Percentiles rank a stretch among this genome's conserved stretches.
Conservation (phyloP, 2,113 vertebrate species). For the Pluvialis apricaria region DNA sequence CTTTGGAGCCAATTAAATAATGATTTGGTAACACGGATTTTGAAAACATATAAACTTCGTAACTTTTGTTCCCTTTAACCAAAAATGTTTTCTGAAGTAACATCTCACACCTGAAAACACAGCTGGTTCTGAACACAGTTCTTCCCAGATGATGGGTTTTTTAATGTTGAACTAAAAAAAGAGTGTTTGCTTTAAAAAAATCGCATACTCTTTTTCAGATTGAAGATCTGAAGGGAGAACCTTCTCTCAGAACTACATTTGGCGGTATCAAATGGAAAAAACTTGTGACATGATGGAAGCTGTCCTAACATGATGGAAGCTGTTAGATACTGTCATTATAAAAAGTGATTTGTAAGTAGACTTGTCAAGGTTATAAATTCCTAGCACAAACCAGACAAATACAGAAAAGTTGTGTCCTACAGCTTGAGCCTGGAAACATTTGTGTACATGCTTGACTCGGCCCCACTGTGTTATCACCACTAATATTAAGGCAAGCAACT, state of each 20-base stretch:
- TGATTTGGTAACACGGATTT: background rate
- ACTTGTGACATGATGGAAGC: background rate
- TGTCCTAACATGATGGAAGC: background rate
- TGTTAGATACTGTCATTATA: background rate
- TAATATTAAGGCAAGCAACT: slow-evolving; percentile 34
- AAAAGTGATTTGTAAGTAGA: background rate
- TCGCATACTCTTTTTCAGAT: background rate
- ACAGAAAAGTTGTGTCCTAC: background rate
- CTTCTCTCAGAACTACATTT: background rate
- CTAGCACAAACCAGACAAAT: background rate
- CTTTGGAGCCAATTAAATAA: background rate
- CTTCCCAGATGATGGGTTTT: background rate
- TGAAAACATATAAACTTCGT: background rate
- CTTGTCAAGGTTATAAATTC: background rate
- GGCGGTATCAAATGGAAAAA: background rate
- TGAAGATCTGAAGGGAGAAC: background rate
- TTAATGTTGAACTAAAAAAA: background rate
- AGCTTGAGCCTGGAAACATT: background rate
- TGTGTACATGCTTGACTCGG: background rate
- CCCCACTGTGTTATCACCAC: background rate
- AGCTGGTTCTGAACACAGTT: background rate
- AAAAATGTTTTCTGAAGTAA: background rate
- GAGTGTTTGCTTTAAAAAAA: background rate
- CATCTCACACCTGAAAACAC: background rate
- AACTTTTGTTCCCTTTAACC: background rate